These are phyloP conservation scores for Iguana delicatissima DNA, from an alignment of 2,797 vertebrate genomes.

Conservation along the genomic window DNA sequence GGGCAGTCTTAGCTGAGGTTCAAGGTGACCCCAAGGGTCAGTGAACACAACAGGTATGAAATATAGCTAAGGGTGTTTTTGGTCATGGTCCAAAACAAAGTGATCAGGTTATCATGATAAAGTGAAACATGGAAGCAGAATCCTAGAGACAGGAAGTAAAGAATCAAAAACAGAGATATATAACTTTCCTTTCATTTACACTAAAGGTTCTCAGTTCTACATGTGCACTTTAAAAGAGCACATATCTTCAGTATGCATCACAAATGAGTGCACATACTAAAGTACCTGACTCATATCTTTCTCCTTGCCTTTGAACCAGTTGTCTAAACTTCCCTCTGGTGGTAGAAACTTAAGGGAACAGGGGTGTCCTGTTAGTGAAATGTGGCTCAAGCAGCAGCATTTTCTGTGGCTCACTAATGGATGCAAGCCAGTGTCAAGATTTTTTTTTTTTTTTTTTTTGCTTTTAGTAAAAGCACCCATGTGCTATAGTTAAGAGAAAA, in stretches of 20 bases:
- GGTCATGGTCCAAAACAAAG: neutral
- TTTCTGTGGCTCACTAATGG: neutral
- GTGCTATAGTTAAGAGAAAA: neutral
- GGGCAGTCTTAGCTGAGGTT: too few relatives aligned
- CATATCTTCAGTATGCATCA: neutral
- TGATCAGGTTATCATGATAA: neutral
- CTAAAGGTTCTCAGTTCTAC: neutral
- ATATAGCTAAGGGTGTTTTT: neutral
- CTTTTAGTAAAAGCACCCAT: neutral
- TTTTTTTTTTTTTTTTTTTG: too few relatives aligned
- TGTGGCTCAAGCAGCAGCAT: neutral
- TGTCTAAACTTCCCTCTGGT: neutral
- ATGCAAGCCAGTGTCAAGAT: too few relatives aligned
- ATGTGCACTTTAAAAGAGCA: too few relatives aligned
- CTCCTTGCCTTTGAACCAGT: neutral
- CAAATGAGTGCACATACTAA: neutral
- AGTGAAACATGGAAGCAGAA: neutral
- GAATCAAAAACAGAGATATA: neutral
- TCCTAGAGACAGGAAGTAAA: neutral
- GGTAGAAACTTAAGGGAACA: neutral
- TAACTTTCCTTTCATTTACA: neutral
- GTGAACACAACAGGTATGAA: neutral
- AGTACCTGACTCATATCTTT: neutral
- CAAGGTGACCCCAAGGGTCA: too few relatives aligned
- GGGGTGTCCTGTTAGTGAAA: neutral